Percentiles rank a stretch among this genome's conserved stretches.
phyloP scores from a whole-genome alignment of 1,140 invertebrate genomes.

The Hyles euphorbiae region DNA sequence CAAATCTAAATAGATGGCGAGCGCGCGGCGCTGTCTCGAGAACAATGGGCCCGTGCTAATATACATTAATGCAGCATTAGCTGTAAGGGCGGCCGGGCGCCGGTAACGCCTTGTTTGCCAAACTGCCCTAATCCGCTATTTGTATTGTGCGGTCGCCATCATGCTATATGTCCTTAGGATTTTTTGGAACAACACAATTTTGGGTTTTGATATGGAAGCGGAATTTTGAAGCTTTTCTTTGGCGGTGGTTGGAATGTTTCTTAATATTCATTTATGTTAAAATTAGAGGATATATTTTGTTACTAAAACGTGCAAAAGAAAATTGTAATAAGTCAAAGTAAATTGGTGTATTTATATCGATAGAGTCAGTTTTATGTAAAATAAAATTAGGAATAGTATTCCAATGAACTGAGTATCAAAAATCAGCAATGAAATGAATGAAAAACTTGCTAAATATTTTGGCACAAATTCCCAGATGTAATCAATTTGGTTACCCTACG shows the following conservation, averaged over 20 bases:
- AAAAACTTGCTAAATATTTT: not conserved
- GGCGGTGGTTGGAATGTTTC: too few relatives aligned
- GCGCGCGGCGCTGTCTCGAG: slow-evolving; percentile 29
- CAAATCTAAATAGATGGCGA: slow-evolving; percentile 65
- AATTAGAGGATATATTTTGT: not conserved
- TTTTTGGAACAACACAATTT: not conserved
- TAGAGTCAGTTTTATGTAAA: too few relatives aligned
- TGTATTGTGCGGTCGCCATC: slow-evolving; percentile 45
- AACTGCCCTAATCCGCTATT: slow-evolving; percentile 75
- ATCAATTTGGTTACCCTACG: slow-evolving; percentile 38
- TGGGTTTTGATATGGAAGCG: too few relatives aligned
- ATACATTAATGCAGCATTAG: slow-evolving; percentile 73
- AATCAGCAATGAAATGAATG: not conserved
- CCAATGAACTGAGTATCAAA: too few relatives aligned
- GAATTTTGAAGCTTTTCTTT: too few relatives aligned
- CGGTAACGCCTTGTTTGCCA: slow-evolving; percentile 72
- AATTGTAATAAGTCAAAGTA: not conserved
- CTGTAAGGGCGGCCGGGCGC: slow-evolving; percentile 54
- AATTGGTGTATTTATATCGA: too few relatives aligned
- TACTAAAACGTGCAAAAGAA: not conserved
- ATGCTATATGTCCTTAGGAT: slow-evolving; percentile 7
- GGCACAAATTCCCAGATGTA: not conserved
- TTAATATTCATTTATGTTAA: not conserved
- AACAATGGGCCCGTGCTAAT: slow-evolving; percentile 64
- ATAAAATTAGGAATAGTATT: too few relatives aligned